These are phyloP conservation scores for Entomobrya multifasciata DNA, from an alignment of 2,888 invertebrate species.

Conservation along the genomic window DNA sequence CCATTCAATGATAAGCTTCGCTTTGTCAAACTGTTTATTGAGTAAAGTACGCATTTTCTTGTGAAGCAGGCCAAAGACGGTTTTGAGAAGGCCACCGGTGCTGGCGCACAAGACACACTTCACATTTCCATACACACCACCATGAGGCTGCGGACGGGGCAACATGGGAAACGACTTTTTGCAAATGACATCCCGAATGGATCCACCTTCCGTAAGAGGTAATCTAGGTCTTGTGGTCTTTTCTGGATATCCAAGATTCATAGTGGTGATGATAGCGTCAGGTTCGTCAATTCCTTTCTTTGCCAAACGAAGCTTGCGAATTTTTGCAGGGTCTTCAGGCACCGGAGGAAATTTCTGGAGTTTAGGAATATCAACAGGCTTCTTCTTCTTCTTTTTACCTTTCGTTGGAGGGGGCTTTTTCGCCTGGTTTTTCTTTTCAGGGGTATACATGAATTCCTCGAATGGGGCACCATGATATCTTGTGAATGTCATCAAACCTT, in stretches of 20 bases:
- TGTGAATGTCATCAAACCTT: slow-evolving; percentile 77
- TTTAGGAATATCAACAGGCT: slow-evolving; percentile 72
- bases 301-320: slow-evolving; percentile 29
- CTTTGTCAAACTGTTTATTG: slow-evolving; percentile 76
- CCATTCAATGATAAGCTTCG: slow-evolving; percentile 76
- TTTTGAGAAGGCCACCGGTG: slow-evolving; percentile 71
- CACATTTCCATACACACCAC: slow-evolving; percentile 76
- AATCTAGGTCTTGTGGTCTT: slow-evolving; percentile 68
- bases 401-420: slow-evolving; percentile 44
- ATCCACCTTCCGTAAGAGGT: slow-evolving; percentile 72
- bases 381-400: slow-evolving; percentile 67
- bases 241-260: slow-evolving; percentile 66
- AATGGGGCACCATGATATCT: slow-evolving; percentile 76
- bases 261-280: slow-evolving; percentile 67
- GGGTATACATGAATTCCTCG: slow-evolving; percentile 77
- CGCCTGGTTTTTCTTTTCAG: slow-evolving; percentile 71
- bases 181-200: slow-evolving; percentile 77
- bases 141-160: slow-evolving; percentile 78
- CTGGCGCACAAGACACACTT: slow-evolving; percentile 75
- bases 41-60: slow-evolving; percentile 77
- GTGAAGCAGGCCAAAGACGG: slow-evolving; percentile 71
- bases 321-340: slow-evolving; percentile 66
- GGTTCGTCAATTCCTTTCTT: slow-evolving; percentile 53
- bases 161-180: slow-evolving; percentile 77
- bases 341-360: slow-evolving; percentile 75